Conservation (phyloP, 2,797 vertebrate genomes). For the Eupleurogrammus muticus region DNA sequence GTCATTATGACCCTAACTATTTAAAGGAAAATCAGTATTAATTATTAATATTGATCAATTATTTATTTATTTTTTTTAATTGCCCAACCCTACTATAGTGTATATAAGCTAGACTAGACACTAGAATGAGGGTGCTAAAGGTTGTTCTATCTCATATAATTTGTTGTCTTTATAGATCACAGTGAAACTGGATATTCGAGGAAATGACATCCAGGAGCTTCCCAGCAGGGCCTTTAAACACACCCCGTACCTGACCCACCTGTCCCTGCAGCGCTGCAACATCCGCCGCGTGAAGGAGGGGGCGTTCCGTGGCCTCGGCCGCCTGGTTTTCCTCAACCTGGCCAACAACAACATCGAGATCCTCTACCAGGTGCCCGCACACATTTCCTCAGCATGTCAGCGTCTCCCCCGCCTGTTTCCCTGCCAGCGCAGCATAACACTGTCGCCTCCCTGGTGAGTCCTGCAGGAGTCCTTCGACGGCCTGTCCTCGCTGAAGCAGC, state of each 20-base stretch:
- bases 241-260: constrained; percentile 90
- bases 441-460: neutral
- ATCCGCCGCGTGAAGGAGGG: constrained; percentile 90
- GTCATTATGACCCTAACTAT: too few species aligned
- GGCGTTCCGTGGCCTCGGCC: constrained; percentile 91
- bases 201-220: constrained; percentile 87
- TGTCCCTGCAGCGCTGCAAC: constrained; percentile 89
- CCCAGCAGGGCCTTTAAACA: constrained; percentile 83
- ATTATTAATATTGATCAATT: too few species aligned
- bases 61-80: too few species aligned
- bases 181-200: constrained; percentile 88
- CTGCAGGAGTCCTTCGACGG: constrained; percentile 91
- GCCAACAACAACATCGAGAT: constrained; percentile 89
- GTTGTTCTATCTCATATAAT: neutral
- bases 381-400: neutral
- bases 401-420: neutral
- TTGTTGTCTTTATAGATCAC: constrained; percentile 82
- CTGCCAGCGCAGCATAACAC: neutral
- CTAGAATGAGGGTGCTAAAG: neutral
- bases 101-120: too few species aligned
- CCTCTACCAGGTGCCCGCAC: constrained; percentile 86
- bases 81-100: too few species aligned
- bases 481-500: constrained; percentile 89
- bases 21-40: too few species aligned
- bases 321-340: constrained; percentile 91